Base-by-base conservation (phyloP, 2,113 vertebrate species). In the Embiotoca jacksoni region DNA sequence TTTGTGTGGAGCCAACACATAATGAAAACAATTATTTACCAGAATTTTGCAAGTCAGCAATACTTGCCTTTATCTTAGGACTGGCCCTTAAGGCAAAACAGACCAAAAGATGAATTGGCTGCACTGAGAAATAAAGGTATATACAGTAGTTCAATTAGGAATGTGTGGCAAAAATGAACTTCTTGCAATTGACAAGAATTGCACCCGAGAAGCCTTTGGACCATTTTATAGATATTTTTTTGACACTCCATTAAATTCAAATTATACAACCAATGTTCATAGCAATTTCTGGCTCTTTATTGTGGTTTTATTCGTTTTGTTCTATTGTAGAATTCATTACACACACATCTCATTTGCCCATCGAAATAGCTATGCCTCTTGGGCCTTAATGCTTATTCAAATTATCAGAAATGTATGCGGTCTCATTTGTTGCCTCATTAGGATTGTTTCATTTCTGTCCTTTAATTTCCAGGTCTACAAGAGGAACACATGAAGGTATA, bases 401-500 rank as follows among this genome's bases (percentile, higher is more conserved):
- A 83, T 87, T 68, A 81, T 84, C 83, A 87, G 69, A 82, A 88
- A 85, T 72, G 81, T 71, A 84, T 44, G 72, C 35, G 1, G 72
- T 74, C 65, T 86, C 78, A 66, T 85, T 83, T 82, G 77, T 86
- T 75, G 80, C 87, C 88, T 92, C 80, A 88, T 91, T 89, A 85
- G 75, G 55, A 64, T 49, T 7, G 54, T 83, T 83, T 77, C 66
- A 72, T 84, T 71, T 63, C 35, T 55, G 59, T 69, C 47, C 37
- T 57, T 54, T 80, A 15, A 61, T 82, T 85, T 76, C n/a, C 59
- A 71, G 52, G 72, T 63, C 59, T 16, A 59, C 60, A 46, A 32
- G 8, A 52, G 44, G 10, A 73, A 53, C 76, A 78, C 65, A 68
- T 13, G 49, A 59, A 65, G 70, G 41, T 59, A 61, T 44, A 7